Conservation (phyloP, 2,888 invertebrate species). For the Ariolimax columbianus region DNA sequence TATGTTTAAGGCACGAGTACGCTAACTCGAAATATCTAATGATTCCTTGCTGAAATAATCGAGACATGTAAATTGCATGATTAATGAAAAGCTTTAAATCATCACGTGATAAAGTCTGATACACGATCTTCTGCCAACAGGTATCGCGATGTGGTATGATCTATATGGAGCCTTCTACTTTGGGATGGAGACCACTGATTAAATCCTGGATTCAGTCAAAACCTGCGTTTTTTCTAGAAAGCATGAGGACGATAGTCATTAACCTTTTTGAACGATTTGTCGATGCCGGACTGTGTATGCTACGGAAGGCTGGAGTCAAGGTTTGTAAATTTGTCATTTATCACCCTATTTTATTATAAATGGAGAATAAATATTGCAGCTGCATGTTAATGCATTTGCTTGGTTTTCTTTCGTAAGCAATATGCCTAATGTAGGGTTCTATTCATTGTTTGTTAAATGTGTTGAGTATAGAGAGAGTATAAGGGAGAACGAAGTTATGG, state of each 20-base stretch:
- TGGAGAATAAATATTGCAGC: too few species aligned
- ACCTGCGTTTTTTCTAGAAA: conserved; percentile 76
- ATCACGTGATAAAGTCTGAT: neutral
- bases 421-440: too few species aligned
- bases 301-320: conserved; percentile 81
- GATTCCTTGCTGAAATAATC: too few species aligned
- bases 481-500: too few species aligned
- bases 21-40: too few species aligned
- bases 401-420: too few species aligned
- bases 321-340: conserved; percentile 3
- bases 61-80: too few species aligned
- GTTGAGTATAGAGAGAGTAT: too few species aligned
- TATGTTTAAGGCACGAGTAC: too few species aligned
- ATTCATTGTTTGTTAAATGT: too few species aligned
- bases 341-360: neutral
- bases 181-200: conserved; percentile 80
- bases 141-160: conserved; percentile 81
- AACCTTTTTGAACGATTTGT: conserved; percentile 89
- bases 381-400: too few species aligned
- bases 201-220: conserved; percentile 81
- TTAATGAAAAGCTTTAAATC: too few species aligned
- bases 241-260: conserved; percentile 79
- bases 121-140: conserved; percentile 60
- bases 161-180: conserved; percentile 79
- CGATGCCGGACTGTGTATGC: conserved; percentile 87